Conservation (phyloP, 2,113 vertebrate species). For the Python bivittatus region DNA sequence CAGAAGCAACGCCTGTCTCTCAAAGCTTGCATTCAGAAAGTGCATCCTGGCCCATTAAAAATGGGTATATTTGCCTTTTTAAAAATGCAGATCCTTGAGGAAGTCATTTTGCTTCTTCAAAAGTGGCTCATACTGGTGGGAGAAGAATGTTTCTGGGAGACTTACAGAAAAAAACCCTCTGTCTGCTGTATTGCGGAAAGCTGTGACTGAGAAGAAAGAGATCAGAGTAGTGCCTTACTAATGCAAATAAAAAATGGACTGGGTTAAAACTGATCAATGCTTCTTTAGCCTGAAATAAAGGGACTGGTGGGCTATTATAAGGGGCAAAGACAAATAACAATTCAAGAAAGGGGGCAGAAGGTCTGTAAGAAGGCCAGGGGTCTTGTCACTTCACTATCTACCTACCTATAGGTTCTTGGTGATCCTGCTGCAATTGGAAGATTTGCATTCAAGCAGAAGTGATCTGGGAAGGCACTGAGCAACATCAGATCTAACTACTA, state of each 20-base stretch:
- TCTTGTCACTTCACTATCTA: not conserved
- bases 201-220: not conserved
- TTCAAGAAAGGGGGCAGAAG: not conserved
- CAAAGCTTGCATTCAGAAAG: not conserved
- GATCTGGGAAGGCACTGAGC: not conserved
- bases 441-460: not conserved
- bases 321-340: not conserved
- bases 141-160: not conserved
- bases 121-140: no score
- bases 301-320: not conserved
- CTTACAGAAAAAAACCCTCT: not conserved
- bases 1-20: not conserved
- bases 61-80: not conserved
- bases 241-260: not conserved
- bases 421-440: not conserved
- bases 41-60: not conserved
- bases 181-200: not conserved
- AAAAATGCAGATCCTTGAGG: not conserved
- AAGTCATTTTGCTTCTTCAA: no score
- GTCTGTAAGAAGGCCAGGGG: not conserved
- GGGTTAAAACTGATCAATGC: not conserved
- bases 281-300: not conserved
- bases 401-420: not conserved
- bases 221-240: not conserved
- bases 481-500: not conserved